Base-by-base conservation (phyloP, 64 coral and sea anemone species). In the Anthopleura sola region DNA sequence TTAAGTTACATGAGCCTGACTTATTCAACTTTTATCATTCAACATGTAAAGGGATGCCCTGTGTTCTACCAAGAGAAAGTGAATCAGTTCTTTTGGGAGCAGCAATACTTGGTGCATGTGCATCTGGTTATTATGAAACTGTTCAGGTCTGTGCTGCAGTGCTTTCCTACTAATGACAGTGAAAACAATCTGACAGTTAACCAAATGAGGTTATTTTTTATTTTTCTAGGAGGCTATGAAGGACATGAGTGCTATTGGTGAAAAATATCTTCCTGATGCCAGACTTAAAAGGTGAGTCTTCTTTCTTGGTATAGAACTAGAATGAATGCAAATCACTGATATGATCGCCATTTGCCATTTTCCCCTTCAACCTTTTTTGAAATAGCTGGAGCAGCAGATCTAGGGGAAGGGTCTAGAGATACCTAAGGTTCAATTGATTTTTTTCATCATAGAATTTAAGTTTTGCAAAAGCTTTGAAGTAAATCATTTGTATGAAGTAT, bases 81-180 rank as follows among this genome's bases (percentile, higher is more conserved):
- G 92, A 98, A 49, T 88, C 89, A 6, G 92, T 94, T 17, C 83
- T 98, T 1, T 87, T 98, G 37, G 95, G 95, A 18, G 82, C 95
- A 17, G 95, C 91, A 6, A 91, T 98, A 39, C 68, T 94, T 75
- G 95, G 86, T 37, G 92, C 95, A 86, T 98, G 85, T 37, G 95
- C 92, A 60, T 79, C 89, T 18, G 89, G 95, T 0, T 78, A 94
- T 75, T 98, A 86, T 83, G 20, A 60, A 19, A 87, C 92, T 18
- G 49, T 98, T 31, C 89, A 98, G 95, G 95, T 98, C 28, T 60
- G 68, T 49, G 21, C 26, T 20, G 9, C 60, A 62, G 53, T 12
- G 2, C 13, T 2, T 28, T 14, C 23, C 15, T 17, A 20, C 26
- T 18, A 11, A 16, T 9, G 33, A 53, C 48, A 81, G 8, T 16